Evolutionary conservation across 2,113 vertebrate species (phyloP).

Genomic region (Spizaetus ornatus): DNA sequence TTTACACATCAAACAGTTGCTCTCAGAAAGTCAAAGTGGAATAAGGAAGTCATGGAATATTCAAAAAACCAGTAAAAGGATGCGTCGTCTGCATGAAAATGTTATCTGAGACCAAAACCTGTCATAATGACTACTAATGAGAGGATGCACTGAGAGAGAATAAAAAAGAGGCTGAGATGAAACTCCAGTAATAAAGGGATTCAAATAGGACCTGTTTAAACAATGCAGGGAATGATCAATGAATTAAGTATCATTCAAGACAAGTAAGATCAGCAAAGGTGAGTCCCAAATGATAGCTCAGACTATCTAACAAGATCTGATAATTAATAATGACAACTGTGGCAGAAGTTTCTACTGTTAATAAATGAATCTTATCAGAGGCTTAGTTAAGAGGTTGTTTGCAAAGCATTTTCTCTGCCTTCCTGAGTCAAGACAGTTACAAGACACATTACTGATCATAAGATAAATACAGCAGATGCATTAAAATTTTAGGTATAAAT

Average conservation of each 20-base stretch:
- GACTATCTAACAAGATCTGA: slow-evolving; percentile 12
- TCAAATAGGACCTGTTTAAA: background rate
- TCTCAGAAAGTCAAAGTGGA: background rate
- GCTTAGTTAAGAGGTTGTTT: background rate
- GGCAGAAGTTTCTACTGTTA: background rate
- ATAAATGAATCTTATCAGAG: slow-evolving; percentile 19
- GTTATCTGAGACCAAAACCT: background rate
- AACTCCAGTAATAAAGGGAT: background rate
- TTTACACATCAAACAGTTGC: background rate
- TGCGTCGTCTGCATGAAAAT: background rate
- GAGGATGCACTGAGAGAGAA: background rate
- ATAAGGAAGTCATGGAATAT: background rate
- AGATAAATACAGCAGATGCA: background rate
- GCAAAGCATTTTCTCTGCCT: background rate
- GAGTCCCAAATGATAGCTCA: background rate
- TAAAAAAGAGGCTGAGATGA: background rate
- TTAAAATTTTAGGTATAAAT: background rate
- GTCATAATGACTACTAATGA: slow-evolving; percentile 40
- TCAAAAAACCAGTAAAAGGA: background rate
- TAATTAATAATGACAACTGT: slow-evolving; percentile 34
- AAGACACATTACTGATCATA: background rate
- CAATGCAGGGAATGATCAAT: background rate
- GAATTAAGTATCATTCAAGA: background rate
- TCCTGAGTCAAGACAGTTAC: background rate
- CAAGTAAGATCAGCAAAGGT: background rate